Conservation (phyloP, 2,113 vertebrate genomes). For the Rhynchopsitta pachyrhyncha region DNA sequence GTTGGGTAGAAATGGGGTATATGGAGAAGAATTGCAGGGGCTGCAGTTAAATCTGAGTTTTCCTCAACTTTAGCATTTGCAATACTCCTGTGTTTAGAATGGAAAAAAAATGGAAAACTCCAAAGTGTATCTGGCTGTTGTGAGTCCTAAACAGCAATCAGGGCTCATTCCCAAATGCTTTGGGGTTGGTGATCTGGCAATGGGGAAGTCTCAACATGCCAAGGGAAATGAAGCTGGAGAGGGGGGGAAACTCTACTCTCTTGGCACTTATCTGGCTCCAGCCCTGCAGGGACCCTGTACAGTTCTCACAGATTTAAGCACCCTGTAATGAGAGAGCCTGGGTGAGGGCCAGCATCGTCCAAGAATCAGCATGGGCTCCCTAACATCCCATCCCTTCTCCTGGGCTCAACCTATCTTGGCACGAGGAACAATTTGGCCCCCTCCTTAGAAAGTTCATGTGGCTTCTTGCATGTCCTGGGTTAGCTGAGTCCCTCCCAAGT, state of each 20-base stretch:
- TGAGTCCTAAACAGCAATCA: not conserved
- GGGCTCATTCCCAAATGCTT: not conserved
- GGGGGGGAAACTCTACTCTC: not conserved
- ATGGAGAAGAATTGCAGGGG: not conserved
- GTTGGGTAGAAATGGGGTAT: not conserved
- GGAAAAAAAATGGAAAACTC: not conserved
- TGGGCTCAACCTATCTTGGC: not conserved
- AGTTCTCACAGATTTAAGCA: not conserved
- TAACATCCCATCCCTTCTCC: not conserved
- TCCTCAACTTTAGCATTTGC: not conserved
- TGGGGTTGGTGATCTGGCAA: not conserved
- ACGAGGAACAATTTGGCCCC: not conserved
- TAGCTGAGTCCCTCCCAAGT: not conserved
- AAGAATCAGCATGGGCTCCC: not conserved
- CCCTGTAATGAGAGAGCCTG: not conserved
- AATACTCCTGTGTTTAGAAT: not conserved
- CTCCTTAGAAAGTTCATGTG: not conserved
- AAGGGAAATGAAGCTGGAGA: not conserved
- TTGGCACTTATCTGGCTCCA: not conserved
- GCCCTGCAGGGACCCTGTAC: not conserved
- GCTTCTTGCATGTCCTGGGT: constrained; percentile 15
- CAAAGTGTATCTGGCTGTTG: not conserved
- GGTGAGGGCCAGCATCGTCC: not conserved
- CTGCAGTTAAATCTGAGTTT: not conserved
- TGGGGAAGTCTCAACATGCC: not conserved